Base-by-base conservation (phyloP, 2,797 vertebrate genomes). In the Oophaga sylvatica region DNA sequence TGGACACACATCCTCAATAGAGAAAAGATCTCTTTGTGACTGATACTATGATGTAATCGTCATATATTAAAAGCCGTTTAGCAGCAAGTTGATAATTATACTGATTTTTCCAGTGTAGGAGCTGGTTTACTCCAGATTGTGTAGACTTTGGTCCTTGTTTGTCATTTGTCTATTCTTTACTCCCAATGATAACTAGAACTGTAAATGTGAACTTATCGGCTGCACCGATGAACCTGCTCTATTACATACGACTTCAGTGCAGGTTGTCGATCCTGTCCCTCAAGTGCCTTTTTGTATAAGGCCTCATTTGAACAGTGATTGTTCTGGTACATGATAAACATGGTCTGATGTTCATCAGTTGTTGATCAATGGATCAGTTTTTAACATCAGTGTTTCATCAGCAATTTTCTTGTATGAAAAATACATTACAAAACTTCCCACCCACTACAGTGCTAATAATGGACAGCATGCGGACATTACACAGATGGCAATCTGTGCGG, bases 81-180 rank as follows among this genome's bases (percentile, higher is more conserved):
- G 75, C 53, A 71, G 70, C 22, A 77, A 87, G 75, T 71, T 79
- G 80, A 70, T 89, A 67, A 89, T 84, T 57, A 84, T 45, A 41
- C 63, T 48, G 41, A 56, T 60, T 22, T 3, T 26, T 87, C 81
- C 76, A 83, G 85, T 41, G n/a, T 26, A 17, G 15, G 79, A 87
- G 63, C 84, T 86, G 31, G 76, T 26, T 88, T 57, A 75, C 80
- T 59, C 80, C 76, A 83, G 87, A 88, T 86, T 41, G 9, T 45
- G 31, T 79, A 80, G 84, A 90, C 89, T 90, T 90, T 90, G 84
- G 35, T 29, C 62, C 45, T 2, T 84, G 53, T 57, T 79, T 84
- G 65, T 29, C 56, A 81, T 73, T 70, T 81, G 68, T 17, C 29
- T 73, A 48, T 63, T 73, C 57, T 60, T 35, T 84, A 60, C n/a